Evolutionary conservation across 2,113 vertebrate species (phyloP).

Genomic region (Crotalus viridis): DNA sequence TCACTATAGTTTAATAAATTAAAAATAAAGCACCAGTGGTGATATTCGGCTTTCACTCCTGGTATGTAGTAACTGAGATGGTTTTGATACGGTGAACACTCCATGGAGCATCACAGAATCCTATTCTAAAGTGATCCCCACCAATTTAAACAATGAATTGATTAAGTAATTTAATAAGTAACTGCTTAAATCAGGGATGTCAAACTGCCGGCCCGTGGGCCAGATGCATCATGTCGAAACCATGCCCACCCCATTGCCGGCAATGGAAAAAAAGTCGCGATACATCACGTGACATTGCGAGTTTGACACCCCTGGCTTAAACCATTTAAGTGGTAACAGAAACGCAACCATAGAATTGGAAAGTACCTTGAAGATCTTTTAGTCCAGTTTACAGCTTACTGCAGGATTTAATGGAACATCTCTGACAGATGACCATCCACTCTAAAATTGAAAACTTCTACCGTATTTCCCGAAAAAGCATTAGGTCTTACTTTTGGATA

Average conservation of each 20-base stretch:
- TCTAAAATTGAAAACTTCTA: neutral
- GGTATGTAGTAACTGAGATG: neutral
- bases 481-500: too few species aligned
- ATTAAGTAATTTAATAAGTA: neutral
- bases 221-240: too few species aligned
- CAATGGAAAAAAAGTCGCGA: too few species aligned
- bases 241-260: too few species aligned
- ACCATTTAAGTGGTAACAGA: neutral
- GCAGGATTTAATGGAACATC: neutral
- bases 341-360: neutral
- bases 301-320: neutral
- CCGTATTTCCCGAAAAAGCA: too few species aligned
- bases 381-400: neutral
- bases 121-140: neutral
- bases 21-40: neutral
- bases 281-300: too few species aligned
- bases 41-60: neutral
- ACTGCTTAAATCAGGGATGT: neutral
- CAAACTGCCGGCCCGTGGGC: too few species aligned
- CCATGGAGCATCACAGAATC: neutral
- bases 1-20: neutral
- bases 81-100: neutral
- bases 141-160: neutral
- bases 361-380: neutral
- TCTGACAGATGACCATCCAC: neutral